Evolutionary conservation across 2,113 vertebrate species (phyloP), one percentile per base, ranked within the genome.

Genomic region (Excalfactoria chinensis): DNA sequence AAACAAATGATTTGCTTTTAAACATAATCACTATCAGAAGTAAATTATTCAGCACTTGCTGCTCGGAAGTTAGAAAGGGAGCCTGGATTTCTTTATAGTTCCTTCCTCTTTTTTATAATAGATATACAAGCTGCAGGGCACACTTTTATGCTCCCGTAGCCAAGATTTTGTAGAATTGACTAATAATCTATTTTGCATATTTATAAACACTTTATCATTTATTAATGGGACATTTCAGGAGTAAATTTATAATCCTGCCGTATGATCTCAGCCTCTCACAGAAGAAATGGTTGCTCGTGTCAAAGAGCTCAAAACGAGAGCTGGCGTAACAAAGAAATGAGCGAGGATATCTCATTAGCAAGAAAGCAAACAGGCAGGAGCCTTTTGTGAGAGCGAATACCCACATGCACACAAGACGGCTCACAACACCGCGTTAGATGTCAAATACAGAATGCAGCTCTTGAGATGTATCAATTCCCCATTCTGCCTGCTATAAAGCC

Each of bases 111-210:
- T 88, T 90, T 94, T 86, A 68, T 88, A 91, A 82, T 84, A 90
- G 86, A 88, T 90, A 91, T 41, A 96, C 90, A 94, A 92, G 89
- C 96, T 96, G 83, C 83, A 93, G 91, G 97, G 89, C 87, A 76
- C 15, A 71, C 93, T 97, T 96, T 95, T 93, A 97, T 86, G 95
- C 92, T 94, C 77, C 84, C 62, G 48, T 96, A 97, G 84, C 84
- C 64, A 95, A 94, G 94, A 80, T 93, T 88, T 94, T 86, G 88
- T 93, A 88, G 93, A 96, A 95, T 88, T 96, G 97, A 96, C 97
- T 97, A 96, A 97, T 97, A 94, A 95, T 97, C 93, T 97, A 72
- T 96, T 97, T 97, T 97, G 96, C 97, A 98, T 97, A 97, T 97
- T 97, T 97, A 98, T 96, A 97, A 97, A 97, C 89, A 97, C 95